A percentile compares a stretch with the other conserved stretches of the same genome.
Evolutionary conservation across 2,113 vertebrate genomes (phyloP).

Genomic region (Peucedramus taeniatus): DNA sequence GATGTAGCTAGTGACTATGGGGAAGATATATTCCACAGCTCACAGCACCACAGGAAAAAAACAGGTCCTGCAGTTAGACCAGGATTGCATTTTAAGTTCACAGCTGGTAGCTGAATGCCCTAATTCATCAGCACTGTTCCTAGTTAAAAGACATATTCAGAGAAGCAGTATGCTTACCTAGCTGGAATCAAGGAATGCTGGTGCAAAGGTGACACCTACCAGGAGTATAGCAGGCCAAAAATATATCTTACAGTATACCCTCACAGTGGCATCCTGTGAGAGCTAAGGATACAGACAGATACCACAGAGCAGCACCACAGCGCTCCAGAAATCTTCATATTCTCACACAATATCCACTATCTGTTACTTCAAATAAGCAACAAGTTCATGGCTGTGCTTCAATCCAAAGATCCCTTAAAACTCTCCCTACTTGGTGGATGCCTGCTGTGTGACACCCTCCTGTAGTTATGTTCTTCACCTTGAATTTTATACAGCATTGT

Average conservation of each 20-base stretch:
- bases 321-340: background rate
- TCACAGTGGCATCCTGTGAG: background rate
- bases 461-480: background rate
- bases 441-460: background rate
- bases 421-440: background rate
- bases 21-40: background rate
- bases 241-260: background rate
- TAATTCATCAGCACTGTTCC: background rate
- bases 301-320: background rate
- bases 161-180: background rate
- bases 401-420: background rate
- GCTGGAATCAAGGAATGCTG: background rate
- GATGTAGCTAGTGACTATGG: background rate
- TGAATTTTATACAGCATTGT: background rate
- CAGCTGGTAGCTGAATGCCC: background rate
- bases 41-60: background rate
- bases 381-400: background rate
- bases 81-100: background rate
- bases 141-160: background rate
- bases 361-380: background rate
- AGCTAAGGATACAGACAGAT: background rate
- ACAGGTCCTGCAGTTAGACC: background rate
- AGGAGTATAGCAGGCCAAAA: background rate
- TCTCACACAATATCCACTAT: background rate
- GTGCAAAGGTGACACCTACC: background rate